Conservation (phyloP, 2,888 invertebrate genomes). For the Polylopha cassiicola region DNA sequence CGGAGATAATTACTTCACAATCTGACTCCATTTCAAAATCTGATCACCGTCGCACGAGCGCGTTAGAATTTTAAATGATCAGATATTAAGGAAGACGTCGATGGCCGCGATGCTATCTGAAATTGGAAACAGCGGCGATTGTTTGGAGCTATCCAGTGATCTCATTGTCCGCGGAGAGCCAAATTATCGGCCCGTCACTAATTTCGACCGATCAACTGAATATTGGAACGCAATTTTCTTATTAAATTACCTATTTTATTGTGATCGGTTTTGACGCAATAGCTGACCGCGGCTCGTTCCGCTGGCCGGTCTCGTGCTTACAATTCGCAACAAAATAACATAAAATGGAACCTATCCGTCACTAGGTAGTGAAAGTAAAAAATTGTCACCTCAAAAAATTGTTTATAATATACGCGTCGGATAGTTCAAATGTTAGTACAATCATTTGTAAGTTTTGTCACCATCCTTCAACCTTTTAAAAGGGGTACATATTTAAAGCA, state of each 20-base stretch:
- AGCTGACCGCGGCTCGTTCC: constrained; percentile 11
- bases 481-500: too few relatives aligned
- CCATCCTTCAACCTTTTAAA: too few relatives aligned
- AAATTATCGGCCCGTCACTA: constrained; percentile 23
- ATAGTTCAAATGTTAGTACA: too few relatives aligned
- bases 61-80: constrained; percentile 21
- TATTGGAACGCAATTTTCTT: constrained; percentile 21
- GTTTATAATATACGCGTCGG: too few relatives aligned
- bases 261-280: constrained; percentile 21
- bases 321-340: too few relatives aligned
- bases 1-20: too few relatives aligned
- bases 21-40: too few relatives aligned
- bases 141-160: constrained; percentile 17
- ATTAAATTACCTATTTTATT: constrained; percentile 23
- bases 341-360: too few relatives aligned
- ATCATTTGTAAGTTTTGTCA: too few relatives aligned
- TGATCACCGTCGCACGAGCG: constrained; percentile 12
- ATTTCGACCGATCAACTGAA: constrained; percentile 20
- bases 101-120: constrained; percentile 21
- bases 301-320: too few relatives aligned
- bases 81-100: constrained; percentile 20
- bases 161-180: constrained; percentile 21
- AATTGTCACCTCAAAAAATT: too few relatives aligned
- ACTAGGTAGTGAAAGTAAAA: too few relatives aligned
- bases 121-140: constrained; percentile 21